Evolutionary conservation across 2,797 vertebrate genomes (phyloP).

Genomic region (Kryptolebias ocellatus): DNA sequence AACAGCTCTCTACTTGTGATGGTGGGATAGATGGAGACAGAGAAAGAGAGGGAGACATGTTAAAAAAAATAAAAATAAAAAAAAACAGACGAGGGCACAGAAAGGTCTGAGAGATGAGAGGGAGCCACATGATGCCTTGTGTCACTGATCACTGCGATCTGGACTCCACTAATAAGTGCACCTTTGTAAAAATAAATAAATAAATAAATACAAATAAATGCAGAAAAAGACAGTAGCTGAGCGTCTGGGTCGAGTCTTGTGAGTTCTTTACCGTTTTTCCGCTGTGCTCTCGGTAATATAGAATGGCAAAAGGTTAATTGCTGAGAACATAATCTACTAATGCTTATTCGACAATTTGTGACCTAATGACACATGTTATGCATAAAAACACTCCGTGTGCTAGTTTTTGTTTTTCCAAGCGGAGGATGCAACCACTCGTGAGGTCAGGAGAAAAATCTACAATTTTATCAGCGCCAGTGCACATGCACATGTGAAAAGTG

Average conservation of each 20-base stretch:
- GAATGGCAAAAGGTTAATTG: slow-evolving; percentile 43
- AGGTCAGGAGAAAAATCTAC: slow-evolving; percentile 45
- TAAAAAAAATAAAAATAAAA: background rate
- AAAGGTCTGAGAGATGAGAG: slow-evolving; percentile 63
- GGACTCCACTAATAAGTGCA: slow-evolving; percentile 61
- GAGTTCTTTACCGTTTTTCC: slow-evolving; percentile 36
- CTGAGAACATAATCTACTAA: slow-evolving; percentile 28
- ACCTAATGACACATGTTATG: slow-evolving; percentile 51
- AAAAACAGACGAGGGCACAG: slow-evolving; percentile 58
- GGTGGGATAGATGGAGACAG: slow-evolving; percentile 39
- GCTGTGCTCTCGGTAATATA: slow-evolving; percentile 15
- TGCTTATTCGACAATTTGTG: slow-evolving; percentile 30
- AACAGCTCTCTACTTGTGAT: slow-evolving; percentile 83
- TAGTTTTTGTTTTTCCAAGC: slow-evolving; percentile 41
- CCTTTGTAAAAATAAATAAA: slow-evolving; percentile 49
- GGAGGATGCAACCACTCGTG: slow-evolving; percentile 23
- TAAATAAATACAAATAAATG: background rate
- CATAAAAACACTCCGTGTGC: slow-evolving; percentile 30
- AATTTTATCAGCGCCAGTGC: slow-evolving; percentile 18
- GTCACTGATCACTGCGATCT: slow-evolving; percentile 67
- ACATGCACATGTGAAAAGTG: slow-evolving; percentile 14
- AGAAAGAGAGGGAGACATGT: slow-evolving; percentile 15
- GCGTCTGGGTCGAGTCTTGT: slow-evolving; percentile 16
- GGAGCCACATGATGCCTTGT: slow-evolving; percentile 73
- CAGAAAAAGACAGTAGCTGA: slow-evolving; percentile 6